phyloP scores from a whole-genome alignment of 2,797 vertebrate species.

The Gouania willdenowi region DNA sequence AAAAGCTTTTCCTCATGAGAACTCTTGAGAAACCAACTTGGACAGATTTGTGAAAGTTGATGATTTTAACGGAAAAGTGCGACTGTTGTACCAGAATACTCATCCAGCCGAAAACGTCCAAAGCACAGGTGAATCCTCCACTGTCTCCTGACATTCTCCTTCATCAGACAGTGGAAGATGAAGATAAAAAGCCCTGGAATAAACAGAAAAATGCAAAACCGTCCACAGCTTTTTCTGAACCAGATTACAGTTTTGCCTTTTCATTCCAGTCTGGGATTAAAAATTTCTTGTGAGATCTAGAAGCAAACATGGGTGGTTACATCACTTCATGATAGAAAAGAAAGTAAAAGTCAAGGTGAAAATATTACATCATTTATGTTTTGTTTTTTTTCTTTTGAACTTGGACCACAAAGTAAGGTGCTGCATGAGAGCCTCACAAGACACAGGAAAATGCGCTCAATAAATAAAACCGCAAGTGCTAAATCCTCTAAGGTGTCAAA shows the following conservation, averaged over 20 bases:
- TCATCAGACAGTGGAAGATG: conserved; percentile 76
- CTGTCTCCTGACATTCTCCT: conserved; percentile 73
- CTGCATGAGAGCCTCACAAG: not conserved
- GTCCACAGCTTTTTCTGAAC: not conserved
- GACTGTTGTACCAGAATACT: conserved; percentile 57
- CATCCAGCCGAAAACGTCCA: conserved; percentile 67
- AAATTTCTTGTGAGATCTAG: conserved; percentile 3
- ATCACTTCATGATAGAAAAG: conserved; percentile 17
- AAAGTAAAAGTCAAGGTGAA: conserved; percentile 18
- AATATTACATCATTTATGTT: conserved; percentile 34
- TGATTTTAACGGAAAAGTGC: too few relatives aligned
- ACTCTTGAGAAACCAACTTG: too few relatives aligned
- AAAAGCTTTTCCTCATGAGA: not conserved
- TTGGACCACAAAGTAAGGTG: conserved; percentile 1
- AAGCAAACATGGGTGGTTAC: conserved; percentile 6
- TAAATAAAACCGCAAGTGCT: not conserved
- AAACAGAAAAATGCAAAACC: conserved; percentile 5
- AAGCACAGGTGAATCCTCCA: conserved; percentile 72
- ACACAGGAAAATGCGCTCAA: too few relatives aligned
- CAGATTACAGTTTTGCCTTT: not conserved
- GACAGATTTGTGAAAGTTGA: too few relatives aligned
- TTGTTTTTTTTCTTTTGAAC: conserved; percentile 30
- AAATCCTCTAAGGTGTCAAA: too few relatives aligned
- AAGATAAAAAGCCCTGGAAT: conserved; percentile 74
- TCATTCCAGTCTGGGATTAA: not conserved